phyloP scores from a whole-genome alignment of 2,888 invertebrate genomes.

The Archips crataeganus region DNA sequence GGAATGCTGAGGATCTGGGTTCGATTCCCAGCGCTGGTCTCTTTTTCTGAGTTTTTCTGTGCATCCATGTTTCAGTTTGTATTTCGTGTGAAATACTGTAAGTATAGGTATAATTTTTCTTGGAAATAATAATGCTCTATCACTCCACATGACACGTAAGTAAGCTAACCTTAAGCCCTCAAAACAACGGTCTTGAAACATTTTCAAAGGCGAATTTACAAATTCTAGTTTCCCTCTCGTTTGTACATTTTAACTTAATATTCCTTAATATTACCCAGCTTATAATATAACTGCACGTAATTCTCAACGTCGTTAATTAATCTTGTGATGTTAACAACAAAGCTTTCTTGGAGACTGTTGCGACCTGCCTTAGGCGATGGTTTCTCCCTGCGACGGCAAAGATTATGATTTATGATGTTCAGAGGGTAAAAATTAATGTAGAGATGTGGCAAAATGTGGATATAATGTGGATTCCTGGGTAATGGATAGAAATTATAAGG shows the following conservation, averaged over 20 bases:
- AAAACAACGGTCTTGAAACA: background rate
- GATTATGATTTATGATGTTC: constrained; percentile 43
- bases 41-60: too few species aligned
- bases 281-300: constrained; percentile 20
- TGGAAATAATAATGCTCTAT: background rate
- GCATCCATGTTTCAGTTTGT: too few species aligned
- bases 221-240: background rate
- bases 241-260: background rate
- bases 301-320: constrained; percentile 59
- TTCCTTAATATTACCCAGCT: constrained; percentile 7
- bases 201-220: background rate
- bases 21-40: too few species aligned
- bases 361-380: constrained; percentile 68
- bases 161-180: background rate
- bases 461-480: too few species aligned
- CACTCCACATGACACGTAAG: background rate
- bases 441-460: too few species aligned
- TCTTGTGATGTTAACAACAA: constrained; percentile 62
- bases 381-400: constrained; percentile 55
- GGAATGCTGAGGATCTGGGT: too few species aligned
- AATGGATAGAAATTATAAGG: too few species aligned
- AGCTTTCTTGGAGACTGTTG: constrained; percentile 73
- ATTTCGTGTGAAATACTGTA: too few species aligned
- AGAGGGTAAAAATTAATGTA: constrained; percentile 3
- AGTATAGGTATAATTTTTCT: background rate